Evolutionary conservation across 1,140 invertebrate species (phyloP).

Genomic region (Laupala kohalensis): DNA sequence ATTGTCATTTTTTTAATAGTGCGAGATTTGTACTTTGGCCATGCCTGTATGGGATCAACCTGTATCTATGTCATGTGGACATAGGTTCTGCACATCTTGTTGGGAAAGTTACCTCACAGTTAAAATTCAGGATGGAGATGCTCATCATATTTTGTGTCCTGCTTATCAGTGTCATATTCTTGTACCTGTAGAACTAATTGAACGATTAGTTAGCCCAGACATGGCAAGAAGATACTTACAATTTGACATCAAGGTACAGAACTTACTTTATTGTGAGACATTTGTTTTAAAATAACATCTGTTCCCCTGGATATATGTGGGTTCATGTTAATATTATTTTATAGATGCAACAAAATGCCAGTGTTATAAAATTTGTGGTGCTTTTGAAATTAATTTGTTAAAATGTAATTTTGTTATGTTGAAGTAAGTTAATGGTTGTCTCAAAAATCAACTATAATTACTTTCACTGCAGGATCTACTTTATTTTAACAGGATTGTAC

Average conservation of each 20-base stretch:
- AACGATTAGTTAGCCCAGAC: conserved; percentile 47
- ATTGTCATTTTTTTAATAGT: conserved; percentile 28
- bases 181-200: conserved; percentile 55
- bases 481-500: no score
- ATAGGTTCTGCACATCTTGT: conserved; percentile 49
- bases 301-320: no score
- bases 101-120: conserved; percentile 54
- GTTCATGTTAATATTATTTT: no score
- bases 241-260: conserved; percentile 62
- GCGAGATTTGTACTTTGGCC: conserved; percentile 45
- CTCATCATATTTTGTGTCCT: conserved; percentile 52
- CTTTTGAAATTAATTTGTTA: no score
- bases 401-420: no score
- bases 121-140: conserved; percentile 54
- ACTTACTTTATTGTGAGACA: no score
- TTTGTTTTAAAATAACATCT: no score
- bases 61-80: conserved; percentile 40
- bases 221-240: conserved; percentile 53
- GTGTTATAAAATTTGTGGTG: no score
- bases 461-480: no score
- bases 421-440: no score
- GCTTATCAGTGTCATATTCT: conserved; percentile 48
- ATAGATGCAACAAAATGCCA: no score
- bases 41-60: conserved; percentile 26
- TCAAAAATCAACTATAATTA: no score